Conservation (phyloP, 2,888 invertebrate genomes). For the Stegana nigrithorax region DNA sequence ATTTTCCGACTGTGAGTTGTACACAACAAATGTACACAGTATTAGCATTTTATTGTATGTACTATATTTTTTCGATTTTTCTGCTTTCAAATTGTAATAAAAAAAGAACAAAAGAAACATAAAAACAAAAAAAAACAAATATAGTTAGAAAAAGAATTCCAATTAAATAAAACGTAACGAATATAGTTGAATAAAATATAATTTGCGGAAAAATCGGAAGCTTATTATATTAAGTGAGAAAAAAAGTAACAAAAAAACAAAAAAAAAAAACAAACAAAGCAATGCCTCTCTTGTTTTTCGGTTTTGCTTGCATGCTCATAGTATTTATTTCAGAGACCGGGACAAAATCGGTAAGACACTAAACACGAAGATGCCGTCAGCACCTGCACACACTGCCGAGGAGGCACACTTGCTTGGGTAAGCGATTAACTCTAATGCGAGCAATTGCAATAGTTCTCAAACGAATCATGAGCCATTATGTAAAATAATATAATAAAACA, state of each 20-base stretch:
- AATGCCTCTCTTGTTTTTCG: slow-evolving; percentile 45
- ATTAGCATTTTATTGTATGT: too few relatives aligned
- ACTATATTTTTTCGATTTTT: too few relatives aligned
- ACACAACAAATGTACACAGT: too few relatives aligned
- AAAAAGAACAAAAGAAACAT: background rate
- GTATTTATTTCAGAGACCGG: slow-evolving; percentile 70
- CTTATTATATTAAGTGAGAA: slow-evolving; percentile 18
- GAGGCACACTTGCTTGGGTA: slow-evolving; percentile 90
- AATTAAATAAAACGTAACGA: background rate
- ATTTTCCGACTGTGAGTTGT: background rate
- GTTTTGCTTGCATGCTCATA: slow-evolving; percentile 70
- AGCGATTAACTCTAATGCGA: slow-evolving; percentile 67
- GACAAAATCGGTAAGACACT: slow-evolving; percentile 69
- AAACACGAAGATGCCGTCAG: slow-evolving; percentile 70
- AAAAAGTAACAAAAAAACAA: slow-evolving; percentile 1
- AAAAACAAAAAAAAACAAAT: background rate
- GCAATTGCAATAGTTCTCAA: background rate
- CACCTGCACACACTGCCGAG: slow-evolving; percentile 75
- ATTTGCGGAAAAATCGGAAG: slow-evolving; percentile 2
- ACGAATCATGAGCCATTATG: too few relatives aligned
- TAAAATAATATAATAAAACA: background rate
- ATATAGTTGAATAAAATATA: background rate
- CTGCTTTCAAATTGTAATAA: too few relatives aligned
- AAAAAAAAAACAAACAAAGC: slow-evolving; percentile 17
- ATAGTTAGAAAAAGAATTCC: background rate